Evolutionary conservation across 1,140 invertebrate species (phyloP).

Genomic region (Thalassaphorura encarpata): DNA sequence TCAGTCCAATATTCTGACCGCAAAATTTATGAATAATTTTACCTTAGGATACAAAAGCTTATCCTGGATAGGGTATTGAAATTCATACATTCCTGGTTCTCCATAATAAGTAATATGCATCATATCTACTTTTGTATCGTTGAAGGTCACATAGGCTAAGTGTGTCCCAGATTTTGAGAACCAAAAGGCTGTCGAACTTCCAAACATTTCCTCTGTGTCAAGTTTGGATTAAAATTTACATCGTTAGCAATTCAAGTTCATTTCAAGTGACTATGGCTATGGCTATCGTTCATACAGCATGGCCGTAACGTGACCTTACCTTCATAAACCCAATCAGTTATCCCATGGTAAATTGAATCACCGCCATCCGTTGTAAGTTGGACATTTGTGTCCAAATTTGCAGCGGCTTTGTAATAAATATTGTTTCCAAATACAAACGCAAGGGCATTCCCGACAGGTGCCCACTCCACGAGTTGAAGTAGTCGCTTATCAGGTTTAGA

Average conservation of each 20-base stretch:
- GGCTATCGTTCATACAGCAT: too few species aligned
- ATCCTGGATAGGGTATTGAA: constrained; percentile 38
- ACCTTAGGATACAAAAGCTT: constrained; percentile 75
- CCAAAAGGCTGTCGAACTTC: constrained; percentile 74
- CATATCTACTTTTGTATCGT: constrained; percentile 53
- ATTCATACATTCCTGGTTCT: constrained; percentile 32
- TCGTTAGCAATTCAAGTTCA: too few species aligned
- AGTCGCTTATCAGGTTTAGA: constrained; percentile 26
- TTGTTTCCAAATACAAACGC: constrained; percentile 73
- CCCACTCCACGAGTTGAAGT: constrained; percentile 58
- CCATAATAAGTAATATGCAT: constrained; percentile 44
- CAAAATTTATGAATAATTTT: constrained; percentile 6
- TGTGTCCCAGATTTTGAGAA: constrained; percentile 67
- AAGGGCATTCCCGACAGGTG: constrained; percentile 54
- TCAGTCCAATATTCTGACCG: neutral
- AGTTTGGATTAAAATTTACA: too few species aligned
- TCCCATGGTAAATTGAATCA: constrained; percentile 57
- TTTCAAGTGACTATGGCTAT: too few species aligned
- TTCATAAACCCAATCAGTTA: constrained; percentile 73
- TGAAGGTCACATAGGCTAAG: constrained; percentile 70
- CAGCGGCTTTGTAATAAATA: constrained; percentile 56
- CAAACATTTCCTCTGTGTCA: constrained; percentile 89
- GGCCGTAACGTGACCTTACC: too few species aligned
- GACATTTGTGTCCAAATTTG: neutral
- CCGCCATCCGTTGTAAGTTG: neutral